Base-by-base conservation (phyloP, 2,797 vertebrate genomes). In the Dallia pectoralis region DNA sequence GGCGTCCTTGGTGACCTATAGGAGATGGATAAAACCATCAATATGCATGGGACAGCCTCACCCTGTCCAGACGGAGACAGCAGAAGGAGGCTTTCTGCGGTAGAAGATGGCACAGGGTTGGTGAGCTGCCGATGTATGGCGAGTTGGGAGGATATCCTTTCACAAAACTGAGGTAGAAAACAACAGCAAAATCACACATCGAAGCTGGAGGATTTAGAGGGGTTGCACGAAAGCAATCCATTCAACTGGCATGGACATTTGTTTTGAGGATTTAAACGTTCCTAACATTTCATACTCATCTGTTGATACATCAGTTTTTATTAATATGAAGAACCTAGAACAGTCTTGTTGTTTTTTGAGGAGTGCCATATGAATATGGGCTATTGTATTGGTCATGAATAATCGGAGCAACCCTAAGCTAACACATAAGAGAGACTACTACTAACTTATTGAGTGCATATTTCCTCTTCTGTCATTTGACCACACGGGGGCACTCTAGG, bases 141-240 rank as follows among this genome's bases (percentile, higher is more conserved):
- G 97, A 98, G 87, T 98, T 99, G 0, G 97, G 97, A 8, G 97
- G 97, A 77, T 99, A 99, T 44, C 97, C 97, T 86, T 98, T 99
- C 85, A 99, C 94, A 0, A 96, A 99, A 80, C 97, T 99, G 79
- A 63, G 0, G 25, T 44, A 69, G n/a, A 44, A n/a, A 59, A 49
- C 56, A 14, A 1, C 4, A 74, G 4, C 1, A 69, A 4, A 74
- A 1, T 76, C 33, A 74, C 3, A 76, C 53, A 7, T 66, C 32
- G n/a, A 36, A 72, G 4, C 48, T 18, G 44, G 62, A 66, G 0
- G 27, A 19, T 73, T 7, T 5, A 3, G n/a, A 33, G 30, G 27
- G 36, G 1, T 4, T 40, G 25, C 22, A 29, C 19, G 0, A 68
- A 25, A 40, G 7, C 25, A 68, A 49, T 22, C 12, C 14, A 40